Conservation (phyloP, 2,113 vertebrate species). For the Engraulis encrasicolus region DNA sequence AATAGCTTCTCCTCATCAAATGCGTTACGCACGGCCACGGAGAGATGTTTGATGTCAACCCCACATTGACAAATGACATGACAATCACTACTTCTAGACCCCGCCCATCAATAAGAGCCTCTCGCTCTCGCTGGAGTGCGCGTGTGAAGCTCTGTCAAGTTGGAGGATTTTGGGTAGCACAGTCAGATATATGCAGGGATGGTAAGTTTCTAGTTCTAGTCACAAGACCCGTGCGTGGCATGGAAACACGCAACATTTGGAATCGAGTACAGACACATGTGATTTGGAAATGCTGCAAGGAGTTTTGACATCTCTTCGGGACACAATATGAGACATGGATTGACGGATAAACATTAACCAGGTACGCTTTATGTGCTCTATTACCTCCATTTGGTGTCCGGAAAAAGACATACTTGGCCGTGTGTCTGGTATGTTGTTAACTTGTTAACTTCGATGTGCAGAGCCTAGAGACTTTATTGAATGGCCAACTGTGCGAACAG, state of each 20-base stretch:
- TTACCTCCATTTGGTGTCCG: neutral
- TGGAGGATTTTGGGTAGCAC: neutral
- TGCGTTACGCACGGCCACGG: too few relatives aligned
- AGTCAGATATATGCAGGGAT: neutral
- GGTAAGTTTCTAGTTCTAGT: neutral
- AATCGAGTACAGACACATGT: neutral
- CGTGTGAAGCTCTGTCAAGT: neutral
- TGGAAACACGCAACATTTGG: neutral
- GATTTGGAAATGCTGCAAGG: neutral
- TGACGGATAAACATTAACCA: neutral
- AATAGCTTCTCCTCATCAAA: too few relatives aligned
- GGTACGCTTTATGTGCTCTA: neutral
- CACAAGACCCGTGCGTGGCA: neutral
- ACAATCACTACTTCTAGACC: neutral
- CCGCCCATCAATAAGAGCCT: slow-evolving; percentile 2
- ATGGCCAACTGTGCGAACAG: too few relatives aligned
- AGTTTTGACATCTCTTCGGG: neutral
- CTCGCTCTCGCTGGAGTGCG: neutral
- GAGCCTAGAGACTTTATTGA: too few relatives aligned
- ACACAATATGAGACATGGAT: neutral
- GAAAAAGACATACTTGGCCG: too few relatives aligned
- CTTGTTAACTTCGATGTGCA: too few relatives aligned
- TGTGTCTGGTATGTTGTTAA: too few relatives aligned
- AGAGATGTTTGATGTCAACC: neutral
- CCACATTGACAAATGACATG: neutral